phyloP scores from a whole-genome alignment of 2,113 vertebrate species.

The Albula goreensis region DNA sequence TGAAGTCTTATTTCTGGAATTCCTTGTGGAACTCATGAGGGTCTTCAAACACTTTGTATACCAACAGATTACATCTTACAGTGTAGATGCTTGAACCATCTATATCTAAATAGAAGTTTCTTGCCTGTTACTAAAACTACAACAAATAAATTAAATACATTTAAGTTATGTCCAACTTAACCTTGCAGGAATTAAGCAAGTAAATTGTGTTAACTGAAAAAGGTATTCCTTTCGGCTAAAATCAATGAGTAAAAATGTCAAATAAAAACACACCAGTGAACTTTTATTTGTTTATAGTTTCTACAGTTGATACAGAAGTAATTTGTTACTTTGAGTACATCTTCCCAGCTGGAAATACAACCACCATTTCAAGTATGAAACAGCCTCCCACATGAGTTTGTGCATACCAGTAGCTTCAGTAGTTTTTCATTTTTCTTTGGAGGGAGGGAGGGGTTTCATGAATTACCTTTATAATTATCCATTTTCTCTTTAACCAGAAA shows the following conservation, averaged over 20 bases:
- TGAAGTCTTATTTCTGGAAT: too few species aligned
- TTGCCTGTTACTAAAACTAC: background rate
- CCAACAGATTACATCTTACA: background rate
- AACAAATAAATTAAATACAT: background rate
- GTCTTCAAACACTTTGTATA: background rate
- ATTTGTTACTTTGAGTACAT: background rate
- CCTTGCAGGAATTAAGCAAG: background rate
- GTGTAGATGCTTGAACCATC: background rate
- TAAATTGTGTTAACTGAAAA: background rate
- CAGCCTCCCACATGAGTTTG: background rate
- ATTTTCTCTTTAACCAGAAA: background rate
- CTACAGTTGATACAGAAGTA: background rate
- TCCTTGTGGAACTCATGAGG: too few species aligned
- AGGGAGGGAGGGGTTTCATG: background rate
- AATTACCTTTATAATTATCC: background rate
- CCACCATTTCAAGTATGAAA: conserved; percentile 4
- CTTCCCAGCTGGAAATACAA: background rate
- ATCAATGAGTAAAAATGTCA: background rate
- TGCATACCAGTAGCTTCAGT: background rate
- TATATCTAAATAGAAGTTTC: background rate
- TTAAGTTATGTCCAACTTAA: background rate
- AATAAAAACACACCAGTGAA: background rate
- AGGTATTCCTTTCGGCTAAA: background rate
- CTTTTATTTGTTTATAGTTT: background rate
- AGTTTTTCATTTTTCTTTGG: background rate